phyloP scores from a whole-genome alignment of 2,113 vertebrate species.

The Sakesphorus luctuosus region DNA sequence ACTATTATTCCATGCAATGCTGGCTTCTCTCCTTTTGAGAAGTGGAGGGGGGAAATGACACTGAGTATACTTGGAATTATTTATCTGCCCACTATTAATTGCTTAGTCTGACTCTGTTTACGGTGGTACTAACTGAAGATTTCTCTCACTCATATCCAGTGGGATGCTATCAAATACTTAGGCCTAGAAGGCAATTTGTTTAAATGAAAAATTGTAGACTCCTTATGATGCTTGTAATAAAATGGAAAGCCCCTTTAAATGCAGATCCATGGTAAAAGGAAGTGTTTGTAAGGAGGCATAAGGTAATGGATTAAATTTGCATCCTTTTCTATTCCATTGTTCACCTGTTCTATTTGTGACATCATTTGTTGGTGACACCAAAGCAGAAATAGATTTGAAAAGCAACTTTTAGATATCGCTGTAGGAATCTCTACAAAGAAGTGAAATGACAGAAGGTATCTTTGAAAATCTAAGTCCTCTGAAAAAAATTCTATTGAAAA shows the following conservation, averaged over 20 bases:
- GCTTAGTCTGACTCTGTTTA: not conserved
- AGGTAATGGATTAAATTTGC: not conserved
- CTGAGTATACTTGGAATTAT: slow-evolving; percentile 20
- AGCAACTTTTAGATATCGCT: not conserved
- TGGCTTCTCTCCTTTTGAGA: not conserved
- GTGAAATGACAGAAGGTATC: not conserved
- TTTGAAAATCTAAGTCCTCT: not conserved
- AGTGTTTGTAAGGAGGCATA: not conserved
- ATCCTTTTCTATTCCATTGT: not conserved
- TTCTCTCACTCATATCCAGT: not conserved
- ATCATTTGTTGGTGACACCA: not conserved
- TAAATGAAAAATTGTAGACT: not conserved
- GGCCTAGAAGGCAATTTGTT: not conserved
- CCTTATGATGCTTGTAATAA: not conserved
- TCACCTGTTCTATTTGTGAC: not conserved
- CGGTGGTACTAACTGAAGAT: not conserved
- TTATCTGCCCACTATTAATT: slow-evolving; percentile 8
- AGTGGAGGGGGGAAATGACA: not conserved
- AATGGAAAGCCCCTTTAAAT: not conserved
- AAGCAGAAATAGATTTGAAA: not conserved
- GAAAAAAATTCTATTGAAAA: not conserved
- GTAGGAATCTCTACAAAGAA: not conserved
- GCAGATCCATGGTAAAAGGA: not conserved
- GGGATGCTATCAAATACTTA: not conserved
- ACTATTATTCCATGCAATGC: not conserved